Percentiles rank a stretch among this genome's conserved stretches.
Conservation (phyloP, 2,797 vertebrate species). For the Mycteria americana region DNA sequence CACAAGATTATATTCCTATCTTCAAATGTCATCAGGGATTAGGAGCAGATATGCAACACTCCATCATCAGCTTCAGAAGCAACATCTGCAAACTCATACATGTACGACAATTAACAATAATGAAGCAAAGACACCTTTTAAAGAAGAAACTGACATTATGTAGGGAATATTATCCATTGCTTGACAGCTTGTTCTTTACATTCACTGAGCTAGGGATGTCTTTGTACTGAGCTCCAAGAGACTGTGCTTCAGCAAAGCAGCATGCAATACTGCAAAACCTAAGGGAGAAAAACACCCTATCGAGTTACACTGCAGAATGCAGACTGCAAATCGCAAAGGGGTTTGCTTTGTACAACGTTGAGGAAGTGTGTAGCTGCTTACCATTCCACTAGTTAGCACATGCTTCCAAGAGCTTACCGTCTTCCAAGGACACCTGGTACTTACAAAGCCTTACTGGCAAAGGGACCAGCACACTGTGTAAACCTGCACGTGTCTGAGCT, state of each 20-base stretch:
- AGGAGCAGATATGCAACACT: neutral
- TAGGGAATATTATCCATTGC: neutral
- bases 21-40: neutral
- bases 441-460: neutral
- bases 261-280: neutral
- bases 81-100: neutral
- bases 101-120: neutral
- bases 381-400: neutral
- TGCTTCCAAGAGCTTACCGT: neutral
- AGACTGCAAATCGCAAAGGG: neutral
- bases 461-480: accelerated
- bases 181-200: neutral
- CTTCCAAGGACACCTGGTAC: neutral
- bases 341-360: neutral
- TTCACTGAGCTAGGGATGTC: neutral
- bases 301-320: neutral
- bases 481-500: neutral
- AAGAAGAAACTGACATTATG: neutral
- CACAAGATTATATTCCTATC: neutral
- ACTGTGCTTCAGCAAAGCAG: neutral
- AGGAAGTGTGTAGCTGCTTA: neutral
- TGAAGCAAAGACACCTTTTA: neutral
- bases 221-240: neutral
- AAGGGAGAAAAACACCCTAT: neutral
- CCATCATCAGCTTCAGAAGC: neutral